Percentiles rank a stretch among this genome's conserved stretches.
phyloP scores from a whole-genome alignment of 2,113 vertebrate species.

The Nanger granti region DNA sequence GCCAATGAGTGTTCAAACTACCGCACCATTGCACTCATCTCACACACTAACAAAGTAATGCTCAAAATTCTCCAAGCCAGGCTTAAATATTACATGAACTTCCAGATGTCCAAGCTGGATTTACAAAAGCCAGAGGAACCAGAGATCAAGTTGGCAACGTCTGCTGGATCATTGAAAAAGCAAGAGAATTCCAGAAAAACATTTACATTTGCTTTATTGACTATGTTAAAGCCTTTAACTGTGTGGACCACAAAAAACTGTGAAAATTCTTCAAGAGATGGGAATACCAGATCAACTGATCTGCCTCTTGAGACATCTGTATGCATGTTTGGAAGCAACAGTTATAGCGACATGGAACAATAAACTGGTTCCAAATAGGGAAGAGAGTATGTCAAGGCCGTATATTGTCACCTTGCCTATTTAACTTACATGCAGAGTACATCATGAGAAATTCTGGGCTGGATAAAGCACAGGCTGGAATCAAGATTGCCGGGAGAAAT shows the following conservation, averaged over 20 bases:
- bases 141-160: neutral
- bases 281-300: no score
- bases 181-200: neutral
- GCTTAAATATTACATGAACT: neutral
- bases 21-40: neutral
- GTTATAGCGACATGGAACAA: neutral
- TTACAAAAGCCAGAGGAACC: neutral
- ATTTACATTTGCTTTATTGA: no score
- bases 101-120: neutral
- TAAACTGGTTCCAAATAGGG: neutral
- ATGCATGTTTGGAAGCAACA: neutral
- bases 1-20: neutral
- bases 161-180: neutral
- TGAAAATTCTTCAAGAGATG: no score
- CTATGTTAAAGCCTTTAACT: no score
- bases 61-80: neutral
- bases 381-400: neutral
- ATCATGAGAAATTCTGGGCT: no score
- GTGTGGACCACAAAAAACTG: no score
- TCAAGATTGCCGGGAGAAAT: no score
- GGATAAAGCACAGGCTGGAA: no score
- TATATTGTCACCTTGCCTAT: neutral
- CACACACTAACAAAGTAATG: neutral
- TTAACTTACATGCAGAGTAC: no score
- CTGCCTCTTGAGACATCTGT: neutral